A percentile compares a stretch with the other conserved stretches of the same genome.
phyloP scores from a whole-genome alignment of 1,140 invertebrate genomes.

The Diorhabda elongata region DNA sequence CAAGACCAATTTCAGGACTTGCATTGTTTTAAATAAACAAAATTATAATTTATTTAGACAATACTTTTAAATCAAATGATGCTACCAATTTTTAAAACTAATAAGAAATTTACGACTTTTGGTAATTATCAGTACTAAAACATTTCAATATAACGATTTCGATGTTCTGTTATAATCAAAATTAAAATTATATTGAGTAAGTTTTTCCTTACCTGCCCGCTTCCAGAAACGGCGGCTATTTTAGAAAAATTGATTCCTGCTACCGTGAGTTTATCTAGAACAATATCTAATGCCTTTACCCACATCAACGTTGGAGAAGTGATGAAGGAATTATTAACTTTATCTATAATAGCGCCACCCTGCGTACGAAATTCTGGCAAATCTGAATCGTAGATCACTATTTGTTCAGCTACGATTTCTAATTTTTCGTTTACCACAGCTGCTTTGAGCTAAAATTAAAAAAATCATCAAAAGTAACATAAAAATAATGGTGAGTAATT shows the following conservation, averaged over 20 bases:
- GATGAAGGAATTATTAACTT: constrained; percentile 57
- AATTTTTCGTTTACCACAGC: constrained; percentile 75
- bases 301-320: constrained; percentile 86
- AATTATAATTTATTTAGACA: too few relatives aligned
- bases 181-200: too few relatives aligned
- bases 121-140: too few relatives aligned
- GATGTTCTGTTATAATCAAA: too few relatives aligned
- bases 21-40: too few relatives aligned
- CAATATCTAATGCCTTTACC: constrained; percentile 91
- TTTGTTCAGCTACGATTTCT: constrained; percentile 69
- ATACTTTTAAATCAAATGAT: too few relatives aligned
- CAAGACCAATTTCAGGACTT: too few relatives aligned
- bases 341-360: constrained; percentile 70
- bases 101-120: too few relatives aligned
- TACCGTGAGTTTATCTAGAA: constrained; percentile 78
- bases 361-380: constrained; percentile 85
- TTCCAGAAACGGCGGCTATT: constrained; percentile 80
- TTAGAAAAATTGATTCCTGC: constrained; percentile 77
- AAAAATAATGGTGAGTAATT: too few relatives aligned
- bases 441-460: constrained; percentile 73
- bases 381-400: constrained; percentile 85
- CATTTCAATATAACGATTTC: too few relatives aligned
- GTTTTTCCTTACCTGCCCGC: constrained; percentile 68
- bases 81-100: too few relatives aligned
- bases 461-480: background rate